Percentiles rank a stretch among this genome's conserved stretches.
Conservation (phyloP, 2,113 vertebrate species). For the Elaphurus davidianus region DNA sequence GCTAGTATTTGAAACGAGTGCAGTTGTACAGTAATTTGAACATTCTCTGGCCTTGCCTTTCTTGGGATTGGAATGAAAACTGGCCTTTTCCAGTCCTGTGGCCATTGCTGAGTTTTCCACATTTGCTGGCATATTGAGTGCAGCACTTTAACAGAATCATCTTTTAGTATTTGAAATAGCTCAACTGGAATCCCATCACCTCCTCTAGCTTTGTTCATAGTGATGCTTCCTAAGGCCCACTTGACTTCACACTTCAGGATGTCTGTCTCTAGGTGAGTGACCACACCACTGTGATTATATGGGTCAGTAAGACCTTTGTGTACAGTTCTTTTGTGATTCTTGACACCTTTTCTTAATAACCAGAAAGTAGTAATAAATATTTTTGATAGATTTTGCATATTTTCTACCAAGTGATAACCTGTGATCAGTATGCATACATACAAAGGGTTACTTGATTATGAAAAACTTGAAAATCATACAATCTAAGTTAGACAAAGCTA, state of each 20-base stretch:
- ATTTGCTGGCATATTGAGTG: background rate
- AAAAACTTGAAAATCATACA: background rate
- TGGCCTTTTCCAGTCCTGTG: background rate
- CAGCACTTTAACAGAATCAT: background rate
- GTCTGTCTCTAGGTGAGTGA: background rate
- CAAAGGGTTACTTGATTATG: background rate
- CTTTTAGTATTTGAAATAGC: background rate
- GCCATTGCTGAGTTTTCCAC: background rate
- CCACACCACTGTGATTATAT: background rate
- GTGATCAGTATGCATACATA: background rate
- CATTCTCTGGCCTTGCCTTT: background rate
- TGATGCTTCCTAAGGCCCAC: background rate
- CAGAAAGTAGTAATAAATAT: background rate
- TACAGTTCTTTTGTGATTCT: background rate
- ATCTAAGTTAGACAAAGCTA: background rate
- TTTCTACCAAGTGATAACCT: background rate
- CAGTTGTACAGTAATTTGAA: background rate
- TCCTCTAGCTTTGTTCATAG: background rate
- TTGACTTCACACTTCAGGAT: background rate
- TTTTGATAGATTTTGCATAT: background rate
- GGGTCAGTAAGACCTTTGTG: background rate
- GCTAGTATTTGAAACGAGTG: accelerated
- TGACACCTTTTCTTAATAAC: background rate
- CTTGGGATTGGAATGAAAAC: background rate
- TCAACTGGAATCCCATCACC: background rate